These are phyloP conservation scores for Cyclargus thomasi DNA, from an alignment of 1,140 invertebrate genomes.

Conservation along the genomic window DNA sequence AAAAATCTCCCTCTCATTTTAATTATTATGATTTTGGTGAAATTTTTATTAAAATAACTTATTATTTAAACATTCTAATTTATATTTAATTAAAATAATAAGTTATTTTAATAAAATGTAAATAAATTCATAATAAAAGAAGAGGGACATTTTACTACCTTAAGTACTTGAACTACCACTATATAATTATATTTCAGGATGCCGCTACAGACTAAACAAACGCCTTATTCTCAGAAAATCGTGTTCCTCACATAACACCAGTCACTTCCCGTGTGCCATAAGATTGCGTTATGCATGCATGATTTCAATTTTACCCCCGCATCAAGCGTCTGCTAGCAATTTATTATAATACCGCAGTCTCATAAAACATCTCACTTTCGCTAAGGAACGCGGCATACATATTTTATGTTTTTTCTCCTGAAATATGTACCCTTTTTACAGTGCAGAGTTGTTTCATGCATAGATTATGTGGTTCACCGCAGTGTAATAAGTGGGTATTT, in stretches of 20 bases:
- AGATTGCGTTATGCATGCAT: neutral
- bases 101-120: no score
- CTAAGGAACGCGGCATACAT: neutral
- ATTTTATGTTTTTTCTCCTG: slow-evolving; percentile 3
- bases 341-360: slow-evolving; percentile 7
- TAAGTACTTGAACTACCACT: no score
- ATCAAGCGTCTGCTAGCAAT: neutral
- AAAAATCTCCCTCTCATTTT: no score
- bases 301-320: neutral
- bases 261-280: neutral
- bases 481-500: neutral
- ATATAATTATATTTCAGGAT: neutral
- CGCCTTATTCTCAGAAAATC: neutral
- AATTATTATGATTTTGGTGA: no score
- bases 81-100: no score
- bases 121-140: no score
- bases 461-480: neutral
- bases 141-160: no score
- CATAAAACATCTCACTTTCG: slow-evolving; percentile 2
- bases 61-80: no score
- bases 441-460: slow-evolving; percentile 4
- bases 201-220: neutral
- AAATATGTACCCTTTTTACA: neutral
- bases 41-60: no score
- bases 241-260: neutral